A percentile compares a stretch with the other conserved stretches of the same genome.
These are phyloP conservation scores for Campoplex capitator DNA, from an alignment of 2,888 invertebrate species.

Conservation along the genomic window DNA sequence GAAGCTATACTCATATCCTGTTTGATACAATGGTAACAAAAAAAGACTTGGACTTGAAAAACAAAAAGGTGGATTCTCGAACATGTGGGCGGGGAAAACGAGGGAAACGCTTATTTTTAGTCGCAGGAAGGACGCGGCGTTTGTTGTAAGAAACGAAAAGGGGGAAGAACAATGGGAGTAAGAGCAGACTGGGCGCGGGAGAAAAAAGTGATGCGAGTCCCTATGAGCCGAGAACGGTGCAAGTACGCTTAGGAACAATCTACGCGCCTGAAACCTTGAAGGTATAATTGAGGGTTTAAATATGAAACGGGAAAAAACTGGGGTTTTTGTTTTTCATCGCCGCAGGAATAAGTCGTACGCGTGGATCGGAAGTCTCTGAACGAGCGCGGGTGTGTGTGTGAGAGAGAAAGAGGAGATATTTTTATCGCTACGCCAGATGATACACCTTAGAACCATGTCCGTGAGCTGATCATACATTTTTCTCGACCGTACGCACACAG, in stretches of 20 bases:
- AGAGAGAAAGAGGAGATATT: conserved; percentile 25
- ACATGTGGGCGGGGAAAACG: conserved; percentile 46
- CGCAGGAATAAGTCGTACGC: conserved; percentile 51
- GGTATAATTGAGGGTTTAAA: conserved; percentile 43
- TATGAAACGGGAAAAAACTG: conserved; percentile 32
- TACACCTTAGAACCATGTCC: conserved; percentile 35
- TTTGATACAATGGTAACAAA: neutral
- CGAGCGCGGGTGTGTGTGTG: conserved; percentile 5
- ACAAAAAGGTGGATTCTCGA: neutral
- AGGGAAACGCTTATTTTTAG: conserved; percentile 32
- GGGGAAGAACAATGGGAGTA: conserved; percentile 20
- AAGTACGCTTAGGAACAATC: conserved; percentile 44
- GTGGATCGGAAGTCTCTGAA: conserved; percentile 37
- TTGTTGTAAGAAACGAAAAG: conserved; percentile 4
- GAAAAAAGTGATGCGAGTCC: neutral
- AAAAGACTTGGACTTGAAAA: neutral
- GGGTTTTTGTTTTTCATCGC: conserved; percentile 62
- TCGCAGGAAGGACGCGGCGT: conserved; percentile 38
- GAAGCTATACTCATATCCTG: neutral
- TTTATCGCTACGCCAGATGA: conserved; percentile 23
- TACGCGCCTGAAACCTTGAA: conserved; percentile 28
- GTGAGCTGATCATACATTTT: conserved; percentile 53
- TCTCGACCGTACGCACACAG: conserved; percentile 29
- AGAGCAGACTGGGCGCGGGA: neutral
- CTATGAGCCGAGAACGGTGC: neutral